Evolutionary conservation across 2,113 vertebrate genomes (phyloP).

Genomic region (Sarotherodon lohbergeri): DNA sequence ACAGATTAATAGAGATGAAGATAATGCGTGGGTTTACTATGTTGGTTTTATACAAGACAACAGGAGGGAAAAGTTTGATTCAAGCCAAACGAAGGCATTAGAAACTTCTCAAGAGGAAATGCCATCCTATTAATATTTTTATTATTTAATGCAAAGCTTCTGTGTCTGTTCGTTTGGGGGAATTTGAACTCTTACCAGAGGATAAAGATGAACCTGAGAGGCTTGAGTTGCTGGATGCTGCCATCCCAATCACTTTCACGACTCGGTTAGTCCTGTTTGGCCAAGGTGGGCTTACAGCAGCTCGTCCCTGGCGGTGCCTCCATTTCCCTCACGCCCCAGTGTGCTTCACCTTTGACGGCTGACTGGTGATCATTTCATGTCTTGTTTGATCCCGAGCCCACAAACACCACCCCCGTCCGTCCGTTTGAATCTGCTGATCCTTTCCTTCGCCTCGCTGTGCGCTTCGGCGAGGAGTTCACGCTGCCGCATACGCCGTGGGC

Average conservation of each 20-base stretch:
- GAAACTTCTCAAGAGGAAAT: not conserved
- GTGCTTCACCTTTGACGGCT: slow-evolving; percentile 20
- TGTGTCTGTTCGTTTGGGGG: not conserved
- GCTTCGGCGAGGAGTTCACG: slow-evolving; percentile 2
- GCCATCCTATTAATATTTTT: not conserved
- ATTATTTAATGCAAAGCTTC: not conserved
- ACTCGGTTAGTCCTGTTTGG: slow-evolving; percentile 61
- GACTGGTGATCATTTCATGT: not conserved
- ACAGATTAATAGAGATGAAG: not conserved
- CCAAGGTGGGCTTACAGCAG: slow-evolving; percentile 61
- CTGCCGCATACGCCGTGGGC: slow-evolving; percentile 19
- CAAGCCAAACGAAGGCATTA: not conserved
- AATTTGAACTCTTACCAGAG: slow-evolving; percentile 81
- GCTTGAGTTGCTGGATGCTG: slow-evolving; percentile 96
- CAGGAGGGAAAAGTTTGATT: slow-evolving; percentile 15
- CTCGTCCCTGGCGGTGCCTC: slow-evolving; percentile 50
- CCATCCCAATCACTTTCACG: slow-evolving; percentile 75
- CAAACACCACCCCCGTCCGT: not conserved
- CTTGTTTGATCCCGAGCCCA: not conserved
- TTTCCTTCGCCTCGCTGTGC: not conserved
- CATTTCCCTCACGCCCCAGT: slow-evolving; percentile 48
- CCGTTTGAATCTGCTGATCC: slow-evolving; percentile 9
- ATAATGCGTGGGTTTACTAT: not conserved
- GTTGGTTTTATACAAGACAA: not conserved
- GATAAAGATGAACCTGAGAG: slow-evolving; percentile 93